phyloP scores from a whole-genome alignment of 1,140 invertebrate species.

The Pygmarrhopalites habei region DNA sequence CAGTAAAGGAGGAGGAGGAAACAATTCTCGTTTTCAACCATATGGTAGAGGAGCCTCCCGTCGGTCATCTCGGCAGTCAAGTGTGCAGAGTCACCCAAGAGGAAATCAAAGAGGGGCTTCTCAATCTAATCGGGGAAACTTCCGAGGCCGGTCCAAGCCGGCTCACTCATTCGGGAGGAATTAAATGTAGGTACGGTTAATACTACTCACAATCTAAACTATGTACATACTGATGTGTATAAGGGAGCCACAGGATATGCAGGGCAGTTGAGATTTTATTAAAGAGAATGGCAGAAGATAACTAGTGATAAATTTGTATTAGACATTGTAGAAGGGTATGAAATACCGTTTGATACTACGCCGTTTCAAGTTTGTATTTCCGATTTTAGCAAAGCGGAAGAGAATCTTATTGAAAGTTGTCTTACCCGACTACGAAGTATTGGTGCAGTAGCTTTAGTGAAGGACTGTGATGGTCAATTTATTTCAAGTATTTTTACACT shows the following conservation, averaged over 20 bases:
- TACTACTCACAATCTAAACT: too few species aligned
- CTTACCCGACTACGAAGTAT: not conserved
- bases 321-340: not conserved
- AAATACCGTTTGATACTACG: not conserved
- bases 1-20: too few species aligned
- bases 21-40: too few species aligned
- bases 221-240: too few species aligned
- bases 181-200: not conserved
- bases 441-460: not conserved
- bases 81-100: too few species aligned
- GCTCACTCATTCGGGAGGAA: not conserved
- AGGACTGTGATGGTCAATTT: not conserved
- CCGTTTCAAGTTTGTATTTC: not conserved
- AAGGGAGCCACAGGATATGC: too few species aligned
- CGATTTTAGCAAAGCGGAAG: not conserved
- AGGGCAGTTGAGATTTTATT: not conserved
- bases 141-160: too few species aligned
- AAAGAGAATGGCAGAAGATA: not conserved
- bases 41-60: too few species aligned
- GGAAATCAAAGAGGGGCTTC: not conserved
- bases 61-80: too few species aligned
- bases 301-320: not conserved
- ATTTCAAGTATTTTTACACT: not conserved
- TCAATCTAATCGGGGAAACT: too few species aligned
- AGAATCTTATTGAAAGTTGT: not conserved